phyloP scores from a whole-genome alignment of 2,113 vertebrate species.

The Pitta sordida region DNA sequence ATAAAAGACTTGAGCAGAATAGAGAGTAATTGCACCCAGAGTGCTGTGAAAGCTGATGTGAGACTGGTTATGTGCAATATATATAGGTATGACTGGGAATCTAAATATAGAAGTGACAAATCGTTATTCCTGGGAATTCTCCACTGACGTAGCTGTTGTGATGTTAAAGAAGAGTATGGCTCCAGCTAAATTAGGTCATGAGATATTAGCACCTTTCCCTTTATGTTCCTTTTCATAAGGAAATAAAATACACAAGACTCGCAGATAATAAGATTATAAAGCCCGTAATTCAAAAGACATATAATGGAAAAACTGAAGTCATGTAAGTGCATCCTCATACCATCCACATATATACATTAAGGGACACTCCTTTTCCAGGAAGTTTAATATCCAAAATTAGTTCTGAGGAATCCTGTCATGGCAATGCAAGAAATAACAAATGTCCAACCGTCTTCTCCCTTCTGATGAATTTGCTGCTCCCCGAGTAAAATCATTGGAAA shows the following conservation, averaged over 20 bases:
- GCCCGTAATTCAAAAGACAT: background rate
- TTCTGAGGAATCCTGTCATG: background rate
- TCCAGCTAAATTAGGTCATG: constrained; percentile 40
- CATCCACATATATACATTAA: background rate
- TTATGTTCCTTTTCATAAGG: constrained; percentile 15
- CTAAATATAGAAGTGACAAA: constrained; percentile 21
- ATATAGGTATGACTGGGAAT: background rate
- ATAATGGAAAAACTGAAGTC: constrained; percentile 22
- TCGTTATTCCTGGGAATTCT: background rate
- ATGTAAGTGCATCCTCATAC: background rate
- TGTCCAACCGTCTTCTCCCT: background rate
- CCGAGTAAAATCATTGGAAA: background rate
- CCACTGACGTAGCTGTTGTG: background rate
- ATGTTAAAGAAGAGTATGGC: background rate
- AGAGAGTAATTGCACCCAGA: background rate
- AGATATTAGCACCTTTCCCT: constrained; percentile 37
- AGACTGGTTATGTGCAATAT: background rate
- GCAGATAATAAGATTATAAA: constrained; percentile 36
- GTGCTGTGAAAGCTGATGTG: background rate
- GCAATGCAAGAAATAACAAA: background rate
- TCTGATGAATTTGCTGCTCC: background rate
- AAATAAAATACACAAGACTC: constrained; percentile 9
- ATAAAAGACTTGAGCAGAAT: background rate
- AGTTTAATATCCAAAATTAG: constrained; percentile 14
- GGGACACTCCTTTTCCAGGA: constrained; percentile 33